Conservation (phyloP, 2,113 vertebrate genomes). For the Pitta sordida region DNA sequence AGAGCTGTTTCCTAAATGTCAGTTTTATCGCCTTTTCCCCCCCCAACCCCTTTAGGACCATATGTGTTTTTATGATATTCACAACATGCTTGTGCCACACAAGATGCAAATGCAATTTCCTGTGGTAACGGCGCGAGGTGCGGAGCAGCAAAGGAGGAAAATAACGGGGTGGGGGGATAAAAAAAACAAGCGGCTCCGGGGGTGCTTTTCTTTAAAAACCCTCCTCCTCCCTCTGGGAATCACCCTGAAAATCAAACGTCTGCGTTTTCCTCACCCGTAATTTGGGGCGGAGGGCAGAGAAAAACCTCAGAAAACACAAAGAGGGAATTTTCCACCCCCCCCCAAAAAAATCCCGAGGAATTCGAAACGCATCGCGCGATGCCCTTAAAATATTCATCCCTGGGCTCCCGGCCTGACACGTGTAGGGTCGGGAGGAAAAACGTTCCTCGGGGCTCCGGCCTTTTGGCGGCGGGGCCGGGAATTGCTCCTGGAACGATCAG, state of each 20-base stretch:
- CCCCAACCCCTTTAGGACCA: constrained; percentile 67
- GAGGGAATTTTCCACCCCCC: too few relatives aligned
- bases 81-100: constrained; percentile 75
- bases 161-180: too few relatives aligned
- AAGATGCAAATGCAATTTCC: constrained; percentile 76
- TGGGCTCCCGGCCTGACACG: background rate
- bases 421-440: background rate
- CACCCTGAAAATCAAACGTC: background rate
- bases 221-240: background rate
- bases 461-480: background rate
- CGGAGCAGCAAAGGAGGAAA: constrained; percentile 59
- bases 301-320: too few relatives aligned
- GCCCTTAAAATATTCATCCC: constrained; percentile 44
- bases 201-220: background rate
- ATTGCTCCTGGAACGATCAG: constrained; percentile 11
- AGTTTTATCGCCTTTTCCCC: constrained; percentile 68
- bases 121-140: constrained; percentile 66
- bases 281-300: too few relatives aligned
- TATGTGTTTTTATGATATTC: constrained; percentile 78
- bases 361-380: background rate
- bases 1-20: constrained; percentile 71
- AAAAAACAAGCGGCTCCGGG: constrained; percentile 10
- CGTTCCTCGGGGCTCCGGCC: background rate
- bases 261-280: background rate
- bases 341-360: accelerated